Percentiles rank a stretch among this genome's conserved stretches.
Evolutionary conservation across 2,113 vertebrate species (phyloP).

Genomic region (Campylomormyrus numenius): DNA sequence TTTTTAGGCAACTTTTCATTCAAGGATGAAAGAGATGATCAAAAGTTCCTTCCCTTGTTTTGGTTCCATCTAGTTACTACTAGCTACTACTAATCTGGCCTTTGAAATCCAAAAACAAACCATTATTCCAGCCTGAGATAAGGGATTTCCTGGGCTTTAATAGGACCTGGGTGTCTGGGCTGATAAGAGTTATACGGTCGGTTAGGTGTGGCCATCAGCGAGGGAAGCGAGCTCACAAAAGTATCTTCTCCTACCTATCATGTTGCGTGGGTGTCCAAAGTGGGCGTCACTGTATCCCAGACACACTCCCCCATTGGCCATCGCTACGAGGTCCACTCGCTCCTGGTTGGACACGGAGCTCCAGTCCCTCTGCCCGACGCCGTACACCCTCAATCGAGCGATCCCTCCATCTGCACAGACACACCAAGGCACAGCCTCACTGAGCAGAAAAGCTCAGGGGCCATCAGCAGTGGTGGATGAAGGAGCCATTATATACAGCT

Average conservation of each 20-base stretch:
- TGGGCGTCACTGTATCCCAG: conserved; percentile 73
- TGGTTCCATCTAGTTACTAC: neutral
- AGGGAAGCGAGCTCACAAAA: neutral
- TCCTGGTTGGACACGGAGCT: conserved; percentile 42
- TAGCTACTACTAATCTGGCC: neutral
- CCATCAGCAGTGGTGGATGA: neutral
- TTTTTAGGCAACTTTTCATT: neutral
- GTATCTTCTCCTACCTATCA: conserved; percentile 61
- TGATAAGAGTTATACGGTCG: neutral
- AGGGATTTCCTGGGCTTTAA: neutral
- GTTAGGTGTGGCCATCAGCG: neutral
- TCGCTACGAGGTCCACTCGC: conserved; percentile 59
- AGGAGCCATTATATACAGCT: neutral
- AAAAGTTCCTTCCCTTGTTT: neutral
- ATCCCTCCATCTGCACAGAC: conserved; percentile 68
- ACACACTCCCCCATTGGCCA: conserved; percentile 71
- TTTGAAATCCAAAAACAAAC: neutral
- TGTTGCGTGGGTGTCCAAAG: conserved; percentile 76
- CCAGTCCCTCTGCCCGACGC: conserved; percentile 68
- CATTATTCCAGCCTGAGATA: neutral
- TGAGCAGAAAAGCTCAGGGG: neutral
- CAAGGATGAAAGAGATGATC: neutral
- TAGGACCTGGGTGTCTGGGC: neutral
- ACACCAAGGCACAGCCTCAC: neutral
- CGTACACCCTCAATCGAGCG: conserved; percentile 68